Conservation (phyloP, 2,888 invertebrate genomes). For the Axea sp. region DNA sequence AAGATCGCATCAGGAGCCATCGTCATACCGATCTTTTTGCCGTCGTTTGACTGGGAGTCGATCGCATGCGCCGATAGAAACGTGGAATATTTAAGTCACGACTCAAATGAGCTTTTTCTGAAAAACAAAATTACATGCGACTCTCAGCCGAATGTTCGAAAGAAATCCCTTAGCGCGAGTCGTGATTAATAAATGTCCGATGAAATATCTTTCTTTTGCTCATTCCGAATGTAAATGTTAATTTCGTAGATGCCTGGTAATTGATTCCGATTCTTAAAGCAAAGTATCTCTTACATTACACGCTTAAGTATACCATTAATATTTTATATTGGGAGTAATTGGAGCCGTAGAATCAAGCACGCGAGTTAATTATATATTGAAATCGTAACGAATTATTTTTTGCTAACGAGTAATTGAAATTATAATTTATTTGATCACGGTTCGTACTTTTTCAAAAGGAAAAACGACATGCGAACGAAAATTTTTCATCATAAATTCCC, state of each 20-base stretch:
- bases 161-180: slow-evolving; percentile 24
- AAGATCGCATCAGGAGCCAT: slow-evolving; percentile 54
- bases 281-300: slow-evolving; percentile 7
- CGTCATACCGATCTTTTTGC: slow-evolving; percentile 63
- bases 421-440: slow-evolving; percentile 6
- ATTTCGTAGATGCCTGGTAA: slow-evolving; percentile 39
- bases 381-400: slow-evolving; percentile 23
- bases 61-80: slow-evolving; percentile 64
- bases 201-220: slow-evolving; percentile 53
- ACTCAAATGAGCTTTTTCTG: slow-evolving; percentile 59
- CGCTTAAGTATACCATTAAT: slow-evolving; percentile 43
- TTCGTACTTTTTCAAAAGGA: background rate
- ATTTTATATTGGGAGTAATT: slow-evolving; percentile 45
- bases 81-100: slow-evolving; percentile 60
- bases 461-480: slow-evolving; percentile 7
- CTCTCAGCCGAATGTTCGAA: slow-evolving; percentile 8
- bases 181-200: slow-evolving; percentile 52
- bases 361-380: slow-evolving; percentile 36
- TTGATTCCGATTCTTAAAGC: slow-evolving; percentile 39
- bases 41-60: slow-evolving; percentile 57
- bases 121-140: slow-evolving; percentile 49
- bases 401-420: slow-evolving; percentile 19
- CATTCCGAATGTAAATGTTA: slow-evolving; percentile 50
- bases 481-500: slow-evolving; percentile 24
- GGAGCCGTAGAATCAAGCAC: slow-evolving; percentile 22